phyloP scores from a whole-genome alignment of 2,888 invertebrate species.

The Neuroscelio doddi region DNA sequence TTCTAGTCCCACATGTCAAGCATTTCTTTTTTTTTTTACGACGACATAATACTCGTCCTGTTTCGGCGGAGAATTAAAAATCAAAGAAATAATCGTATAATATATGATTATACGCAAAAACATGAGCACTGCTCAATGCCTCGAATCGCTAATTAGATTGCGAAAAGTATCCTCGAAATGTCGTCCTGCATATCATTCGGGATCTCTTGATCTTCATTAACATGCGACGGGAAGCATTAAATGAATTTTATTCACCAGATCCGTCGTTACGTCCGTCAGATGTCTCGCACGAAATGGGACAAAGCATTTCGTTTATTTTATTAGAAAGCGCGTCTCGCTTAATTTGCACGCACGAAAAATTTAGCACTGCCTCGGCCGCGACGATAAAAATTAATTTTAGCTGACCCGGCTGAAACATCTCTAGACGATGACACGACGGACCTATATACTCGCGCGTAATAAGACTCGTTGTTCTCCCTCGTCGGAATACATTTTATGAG shows the following conservation, averaged over 20 bases:
- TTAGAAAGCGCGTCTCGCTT: conserved; percentile 9
- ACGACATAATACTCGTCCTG: not conserved
- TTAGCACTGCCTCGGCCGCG: conserved; percentile 3
- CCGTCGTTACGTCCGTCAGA: conserved; percentile 36
- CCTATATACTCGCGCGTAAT: conserved; percentile 22
- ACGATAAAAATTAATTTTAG: conserved; percentile 33
- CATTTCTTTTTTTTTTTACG: conserved; percentile 5
- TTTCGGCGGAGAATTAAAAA: conserved; percentile 20
- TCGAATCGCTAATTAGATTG: conserved; percentile 48
- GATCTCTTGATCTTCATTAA: conserved; percentile 49
- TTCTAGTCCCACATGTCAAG: conserved; percentile 4
- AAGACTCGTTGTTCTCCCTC: conserved; percentile 45
- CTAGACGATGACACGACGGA: conserved; percentile 18
- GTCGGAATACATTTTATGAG: conserved; percentile 67
- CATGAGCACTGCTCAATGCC: conserved; percentile 40
- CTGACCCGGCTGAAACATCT: conserved; percentile 20
- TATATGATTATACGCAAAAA: conserved; percentile 46
- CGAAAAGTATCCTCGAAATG: conserved; percentile 43
- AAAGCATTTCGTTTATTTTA: conserved; percentile 31
- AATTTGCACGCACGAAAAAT: conserved; percentile 4
- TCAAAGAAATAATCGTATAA: conserved; percentile 44
- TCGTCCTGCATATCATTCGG: conserved; percentile 45
- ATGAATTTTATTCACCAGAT: conserved; percentile 45
- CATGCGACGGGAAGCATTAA: conserved; percentile 46
- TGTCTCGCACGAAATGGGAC: conserved; percentile 44